Evolutionary conservation across 2,113 vertebrate species (phyloP).

Genomic region (Thymallus thymallus): DNA sequence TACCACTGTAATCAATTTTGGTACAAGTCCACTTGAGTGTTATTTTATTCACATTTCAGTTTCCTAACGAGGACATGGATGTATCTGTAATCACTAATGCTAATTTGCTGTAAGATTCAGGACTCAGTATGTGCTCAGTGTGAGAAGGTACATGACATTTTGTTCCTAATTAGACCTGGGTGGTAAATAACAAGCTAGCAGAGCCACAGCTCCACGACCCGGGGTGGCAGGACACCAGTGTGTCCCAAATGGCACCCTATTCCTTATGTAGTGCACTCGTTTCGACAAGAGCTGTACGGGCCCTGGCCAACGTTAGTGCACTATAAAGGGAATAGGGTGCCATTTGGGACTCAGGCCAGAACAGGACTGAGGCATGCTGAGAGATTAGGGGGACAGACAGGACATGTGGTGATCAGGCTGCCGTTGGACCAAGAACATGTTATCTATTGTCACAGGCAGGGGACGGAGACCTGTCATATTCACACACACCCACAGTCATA

Average conservation of each 20-base stretch:
- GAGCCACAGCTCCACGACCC: no score
- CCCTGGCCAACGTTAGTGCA: no score
- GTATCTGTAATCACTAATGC: constrained; percentile 48
- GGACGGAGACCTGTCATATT: constrained; percentile 43
- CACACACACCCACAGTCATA: constrained; percentile 12
- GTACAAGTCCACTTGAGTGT: constrained; percentile 15
- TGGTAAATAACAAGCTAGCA: constrained; percentile 29
- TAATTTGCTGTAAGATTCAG: constrained; percentile 47
- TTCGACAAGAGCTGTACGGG: no score
- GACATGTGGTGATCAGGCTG: constrained; percentile 40
- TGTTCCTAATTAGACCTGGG: constrained; percentile 13
- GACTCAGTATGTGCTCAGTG: constrained; percentile 28
- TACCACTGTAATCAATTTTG: constrained; percentile 4
- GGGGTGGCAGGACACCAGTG: no score
- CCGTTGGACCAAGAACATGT: constrained; percentile 55
- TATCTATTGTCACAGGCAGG: constrained; percentile 45
- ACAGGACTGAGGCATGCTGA: constrained; percentile 10
- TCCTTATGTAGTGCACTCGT: neutral
- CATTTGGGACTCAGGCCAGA: neutral
- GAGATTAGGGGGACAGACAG: constrained; percentile 39
- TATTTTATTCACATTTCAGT: constrained; percentile 26
- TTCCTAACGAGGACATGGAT: constrained; percentile 12
- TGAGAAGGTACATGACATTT: constrained; percentile 28
- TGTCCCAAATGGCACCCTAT: constrained; percentile 7
- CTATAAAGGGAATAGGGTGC: neutral